phyloP scores from a whole-genome alignment of 2,113 vertebrate genomes.

The Phyllopteryx taeniolatus region DNA sequence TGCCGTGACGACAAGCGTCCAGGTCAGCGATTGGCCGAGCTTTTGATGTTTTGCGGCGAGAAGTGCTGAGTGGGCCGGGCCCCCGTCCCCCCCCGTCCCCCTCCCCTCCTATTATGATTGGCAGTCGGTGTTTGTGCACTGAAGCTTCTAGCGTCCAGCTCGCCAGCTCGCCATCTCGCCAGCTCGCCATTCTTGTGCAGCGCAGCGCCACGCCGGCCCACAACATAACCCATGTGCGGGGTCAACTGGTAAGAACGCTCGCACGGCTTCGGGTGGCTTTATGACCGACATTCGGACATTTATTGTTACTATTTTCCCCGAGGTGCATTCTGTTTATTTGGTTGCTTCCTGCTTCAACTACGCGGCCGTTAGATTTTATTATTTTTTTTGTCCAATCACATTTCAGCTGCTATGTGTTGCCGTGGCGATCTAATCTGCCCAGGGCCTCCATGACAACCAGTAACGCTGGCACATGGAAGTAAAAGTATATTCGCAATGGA shows the following conservation, averaged over 20 bases:
- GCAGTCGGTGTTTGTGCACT: slow-evolving; percentile 69
- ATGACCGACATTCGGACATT: slow-evolving; percentile 14
- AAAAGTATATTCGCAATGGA: too few species aligned
- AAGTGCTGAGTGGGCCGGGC: slow-evolving; percentile 76
- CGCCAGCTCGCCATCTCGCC: slow-evolving; percentile 62
- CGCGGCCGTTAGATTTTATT: too few species aligned
- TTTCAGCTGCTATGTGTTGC: too few species aligned
- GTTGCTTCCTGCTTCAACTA: too few species aligned
- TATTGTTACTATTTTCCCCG: too few species aligned
- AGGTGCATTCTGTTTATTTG: too few species aligned
- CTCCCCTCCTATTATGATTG: slow-evolving; percentile 63
- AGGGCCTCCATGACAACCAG: too few species aligned
- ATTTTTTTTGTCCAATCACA: too few species aligned
- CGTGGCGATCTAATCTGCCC: too few species aligned
- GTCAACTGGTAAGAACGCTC: slow-evolving; percentile 76
- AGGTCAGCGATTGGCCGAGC: slow-evolving; percentile 59
- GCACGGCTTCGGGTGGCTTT: slow-evolving; percentile 7
- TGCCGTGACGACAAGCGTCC: slow-evolving; percentile 54
- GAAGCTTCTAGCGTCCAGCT: slow-evolving; percentile 71
- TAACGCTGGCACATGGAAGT: too few species aligned
- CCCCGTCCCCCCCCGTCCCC: neutral
- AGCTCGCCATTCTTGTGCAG: slow-evolving; percentile 63
- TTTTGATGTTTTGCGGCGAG: slow-evolving; percentile 50
- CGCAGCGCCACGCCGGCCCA: slow-evolving; percentile 64
- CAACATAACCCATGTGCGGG: slow-evolving; percentile 80